phyloP scores from a whole-genome alignment of 2,113 vertebrate genomes.

The Antechinus stuartii region DNA sequence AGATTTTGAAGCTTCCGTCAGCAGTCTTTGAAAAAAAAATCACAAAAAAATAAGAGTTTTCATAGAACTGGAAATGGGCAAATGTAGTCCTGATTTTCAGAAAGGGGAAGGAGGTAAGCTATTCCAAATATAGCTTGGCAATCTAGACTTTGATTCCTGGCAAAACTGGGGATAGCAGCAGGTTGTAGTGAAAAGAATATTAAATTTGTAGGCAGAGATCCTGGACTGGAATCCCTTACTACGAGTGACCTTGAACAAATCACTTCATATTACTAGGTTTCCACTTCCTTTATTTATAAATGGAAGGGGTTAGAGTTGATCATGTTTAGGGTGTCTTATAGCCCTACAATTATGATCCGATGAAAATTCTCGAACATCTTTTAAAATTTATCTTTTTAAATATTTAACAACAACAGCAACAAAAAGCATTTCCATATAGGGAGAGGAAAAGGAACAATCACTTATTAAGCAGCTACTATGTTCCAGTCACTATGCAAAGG shows the following conservation, averaged over 20 bases:
- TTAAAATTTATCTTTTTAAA: background rate
- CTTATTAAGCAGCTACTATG: too few species aligned
- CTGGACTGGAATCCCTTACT: background rate
- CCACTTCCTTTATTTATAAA: background rate
- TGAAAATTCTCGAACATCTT: background rate
- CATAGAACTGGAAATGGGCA: background rate
- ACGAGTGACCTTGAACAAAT: background rate
- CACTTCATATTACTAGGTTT: background rate
- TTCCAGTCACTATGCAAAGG: too few species aligned
- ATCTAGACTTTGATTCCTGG: background rate
- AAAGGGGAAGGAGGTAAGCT: background rate
- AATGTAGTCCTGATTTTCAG: background rate
- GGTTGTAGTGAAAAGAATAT: background rate
- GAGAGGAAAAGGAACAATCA: background rate
- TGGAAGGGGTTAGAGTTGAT: background rate
- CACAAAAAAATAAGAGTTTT: background rate
- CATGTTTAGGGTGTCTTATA: background rate
- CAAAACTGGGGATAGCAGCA: background rate
- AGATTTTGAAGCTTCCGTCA: background rate
- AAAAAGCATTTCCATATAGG: background rate
- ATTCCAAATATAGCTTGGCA: background rate
- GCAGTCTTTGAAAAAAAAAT: background rate
- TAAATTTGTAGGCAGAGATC: background rate
- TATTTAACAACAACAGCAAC: background rate
- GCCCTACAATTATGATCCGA: background rate